Evolutionary conservation across 2,113 vertebrate species (phyloP).

Genomic region (Ancistrus triradiatus): DNA sequence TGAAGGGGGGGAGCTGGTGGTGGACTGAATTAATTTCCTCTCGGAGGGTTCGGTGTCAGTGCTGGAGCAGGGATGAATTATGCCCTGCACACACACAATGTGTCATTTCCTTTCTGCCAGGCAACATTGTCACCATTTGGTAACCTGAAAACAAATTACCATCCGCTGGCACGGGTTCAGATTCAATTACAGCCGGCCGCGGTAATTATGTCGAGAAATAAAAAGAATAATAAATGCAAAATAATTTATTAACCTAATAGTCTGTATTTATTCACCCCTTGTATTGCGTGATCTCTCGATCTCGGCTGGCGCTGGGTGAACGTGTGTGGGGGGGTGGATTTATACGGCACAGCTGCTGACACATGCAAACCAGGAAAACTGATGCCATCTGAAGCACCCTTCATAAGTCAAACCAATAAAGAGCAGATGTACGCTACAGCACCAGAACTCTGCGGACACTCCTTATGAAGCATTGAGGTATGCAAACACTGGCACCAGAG

Average conservation of each 20-base stretch:
- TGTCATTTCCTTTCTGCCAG: conserved; percentile 82
- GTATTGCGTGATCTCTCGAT: conserved; percentile 83
- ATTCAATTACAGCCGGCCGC: conserved; percentile 94
- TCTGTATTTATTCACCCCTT: conserved; percentile 89
- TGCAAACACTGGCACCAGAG: too few relatives aligned
- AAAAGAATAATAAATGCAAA: conserved; percentile 97
- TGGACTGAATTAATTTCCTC: conserved; percentile 66
- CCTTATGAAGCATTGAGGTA: too few relatives aligned
- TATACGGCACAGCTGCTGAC: conserved; percentile 22
- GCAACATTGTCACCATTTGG: conserved; percentile 91
- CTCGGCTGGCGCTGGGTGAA: conserved; percentile 64
- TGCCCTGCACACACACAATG: conserved; percentile 55
- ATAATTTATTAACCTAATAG: conserved; percentile 97
- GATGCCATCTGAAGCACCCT: conserved; percentile 16
- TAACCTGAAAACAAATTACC: conserved; percentile 98
- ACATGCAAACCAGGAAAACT: background rate
- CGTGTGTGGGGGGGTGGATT: too few relatives aligned
- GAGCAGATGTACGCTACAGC: background rate
- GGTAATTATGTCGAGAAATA: conserved; percentile 93
- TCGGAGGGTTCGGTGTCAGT: conserved; percentile 64
- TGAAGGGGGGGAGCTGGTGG: background rate
- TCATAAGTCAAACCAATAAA: background rate
- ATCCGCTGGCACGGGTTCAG: conserved; percentile 89
- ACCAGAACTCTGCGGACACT: too few relatives aligned
- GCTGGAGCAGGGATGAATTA: conserved; percentile 70